A percentile compares a stretch with the other conserved stretches of the same genome.
Evolutionary conservation across 2,888 invertebrate species (phyloP).

Genomic region (Alcis repandata): DNA sequence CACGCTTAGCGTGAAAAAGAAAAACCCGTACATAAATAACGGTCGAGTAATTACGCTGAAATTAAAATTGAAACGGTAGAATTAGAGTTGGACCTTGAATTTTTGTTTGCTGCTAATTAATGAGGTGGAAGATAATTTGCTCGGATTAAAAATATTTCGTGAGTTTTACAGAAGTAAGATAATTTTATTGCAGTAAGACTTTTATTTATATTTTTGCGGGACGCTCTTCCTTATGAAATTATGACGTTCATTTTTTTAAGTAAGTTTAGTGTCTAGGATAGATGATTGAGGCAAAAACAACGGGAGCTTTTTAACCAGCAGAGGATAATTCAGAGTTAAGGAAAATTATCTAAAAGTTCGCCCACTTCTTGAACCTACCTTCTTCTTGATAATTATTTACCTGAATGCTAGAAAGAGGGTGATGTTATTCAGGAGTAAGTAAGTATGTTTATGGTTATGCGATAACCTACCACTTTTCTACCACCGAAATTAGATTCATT

Average conservation of each 20-base stretch:
- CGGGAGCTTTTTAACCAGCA: not conserved
- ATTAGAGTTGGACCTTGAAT: constrained; percentile 39
- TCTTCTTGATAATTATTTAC: too few species aligned
- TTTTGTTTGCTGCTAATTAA: constrained; percentile 46
- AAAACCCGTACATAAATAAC: constrained; percentile 43
- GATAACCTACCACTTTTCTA: too few species aligned
- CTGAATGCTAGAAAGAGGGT: too few species aligned
- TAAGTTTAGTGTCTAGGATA: not conserved
- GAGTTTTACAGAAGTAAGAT: not conserved
- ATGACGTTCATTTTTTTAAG: too few species aligned
- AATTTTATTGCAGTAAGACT: constrained; percentile 2
- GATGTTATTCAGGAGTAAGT: too few species aligned
- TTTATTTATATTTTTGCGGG: not conserved
- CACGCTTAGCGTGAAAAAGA: constrained; percentile 29
- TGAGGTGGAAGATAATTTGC: constrained; percentile 24
- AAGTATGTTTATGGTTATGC: too few species aligned
- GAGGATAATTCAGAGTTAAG: not conserved
- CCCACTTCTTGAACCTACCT: too few species aligned
- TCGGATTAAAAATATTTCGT: constrained; percentile 14
- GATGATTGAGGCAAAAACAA: not conserved
- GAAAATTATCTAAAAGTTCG: not conserved
- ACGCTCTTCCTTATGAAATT: too few species aligned
- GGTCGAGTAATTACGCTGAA: constrained; percentile 44
- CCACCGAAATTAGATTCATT: too few species aligned
- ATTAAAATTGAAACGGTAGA: constrained; percentile 46